Conservation (phyloP, 1,140 invertebrate species). For the Hydropsyche tenuis region DNA sequence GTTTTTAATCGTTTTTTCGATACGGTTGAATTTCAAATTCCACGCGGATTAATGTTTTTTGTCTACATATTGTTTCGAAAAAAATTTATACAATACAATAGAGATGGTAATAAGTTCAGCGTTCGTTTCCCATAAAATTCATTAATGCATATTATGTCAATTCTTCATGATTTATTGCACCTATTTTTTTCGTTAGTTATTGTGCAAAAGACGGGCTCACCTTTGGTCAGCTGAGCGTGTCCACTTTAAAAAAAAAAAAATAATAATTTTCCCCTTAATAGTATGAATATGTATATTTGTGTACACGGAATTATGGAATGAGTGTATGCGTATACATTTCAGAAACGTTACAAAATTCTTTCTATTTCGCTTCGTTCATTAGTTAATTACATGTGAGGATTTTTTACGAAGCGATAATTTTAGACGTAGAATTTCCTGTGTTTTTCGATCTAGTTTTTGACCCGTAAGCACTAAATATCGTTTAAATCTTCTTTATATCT, state of each 20-base stretch:
- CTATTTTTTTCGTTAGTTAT: conserved; percentile 3
- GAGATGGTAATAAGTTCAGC: neutral
- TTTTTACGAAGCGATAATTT: neutral
- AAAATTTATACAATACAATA: neutral
- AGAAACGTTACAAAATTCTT: neutral
- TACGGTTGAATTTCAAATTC: neutral
- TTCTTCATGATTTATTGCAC: conserved; percentile 12
- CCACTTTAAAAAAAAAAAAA: neutral
- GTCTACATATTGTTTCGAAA: neutral
- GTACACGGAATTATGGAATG: neutral
- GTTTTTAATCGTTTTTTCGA: conserved; percentile 1
- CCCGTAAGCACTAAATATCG: neutral
- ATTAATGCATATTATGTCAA: conserved; percentile 22
- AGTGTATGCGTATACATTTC: neutral
- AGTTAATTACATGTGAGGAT: neutral
- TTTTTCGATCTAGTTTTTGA: neutral
- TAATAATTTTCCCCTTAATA: neutral
- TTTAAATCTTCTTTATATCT: too few relatives aligned
- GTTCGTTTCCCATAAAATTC: conserved; percentile 24
- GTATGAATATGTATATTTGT: conserved; percentile 14
- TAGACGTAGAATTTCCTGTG: neutral
- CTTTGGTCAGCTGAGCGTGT: conserved; percentile 16
- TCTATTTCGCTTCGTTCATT: conserved; percentile 15
- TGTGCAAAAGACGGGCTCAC: neutral
- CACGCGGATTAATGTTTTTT: neutral